Evolutionary conservation across 2,113 vertebrate species (phyloP).

Genomic region (Orientallactaga bullata): DNA sequence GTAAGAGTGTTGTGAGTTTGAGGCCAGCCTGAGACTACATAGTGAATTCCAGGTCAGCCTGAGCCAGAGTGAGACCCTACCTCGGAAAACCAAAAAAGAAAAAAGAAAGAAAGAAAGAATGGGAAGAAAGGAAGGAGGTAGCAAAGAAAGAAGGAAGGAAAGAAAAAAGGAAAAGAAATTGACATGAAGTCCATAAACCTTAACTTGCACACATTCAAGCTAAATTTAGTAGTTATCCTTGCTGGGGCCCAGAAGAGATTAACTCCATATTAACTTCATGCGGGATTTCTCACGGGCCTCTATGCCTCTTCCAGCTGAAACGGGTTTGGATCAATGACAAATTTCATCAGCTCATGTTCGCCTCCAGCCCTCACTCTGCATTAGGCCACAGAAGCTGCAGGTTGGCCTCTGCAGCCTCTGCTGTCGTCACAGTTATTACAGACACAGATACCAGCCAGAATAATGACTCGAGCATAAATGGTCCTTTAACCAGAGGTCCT

Average conservation of each 20-base stretch:
- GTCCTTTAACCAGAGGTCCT: constrained; percentile 37
- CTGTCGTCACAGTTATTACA: constrained; percentile 54
- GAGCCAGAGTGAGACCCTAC: no score
- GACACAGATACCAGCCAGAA: constrained; percentile 24
- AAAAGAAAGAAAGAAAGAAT: no score
- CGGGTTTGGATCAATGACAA: constrained; percentile 17
- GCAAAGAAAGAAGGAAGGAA: neutral
- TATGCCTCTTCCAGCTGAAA: neutral
- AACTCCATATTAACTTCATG: constrained; percentile 3
- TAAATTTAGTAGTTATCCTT: neutral
- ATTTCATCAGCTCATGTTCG: constrained; percentile 54
- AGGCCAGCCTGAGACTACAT: no score
- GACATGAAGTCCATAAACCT: neutral
- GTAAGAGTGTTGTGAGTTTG: no score
- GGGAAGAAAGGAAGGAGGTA: no score
- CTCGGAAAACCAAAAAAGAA: no score
- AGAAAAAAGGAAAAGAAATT: neutral
- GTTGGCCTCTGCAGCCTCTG: constrained; percentile 49
- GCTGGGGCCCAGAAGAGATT: neutral
- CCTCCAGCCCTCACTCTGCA: constrained; percentile 45
- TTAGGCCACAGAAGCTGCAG: constrained; percentile 55
- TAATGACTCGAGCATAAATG: constrained; percentile 20
- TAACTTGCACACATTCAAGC: neutral
- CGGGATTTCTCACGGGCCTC: constrained; percentile 47
- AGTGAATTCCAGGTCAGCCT: no score